Percentiles rank a stretch among this genome's conserved stretches.
Evolutionary conservation across 2,113 vertebrate species (phyloP).

Genomic region (Microcebus ravelobensis): DNA sequence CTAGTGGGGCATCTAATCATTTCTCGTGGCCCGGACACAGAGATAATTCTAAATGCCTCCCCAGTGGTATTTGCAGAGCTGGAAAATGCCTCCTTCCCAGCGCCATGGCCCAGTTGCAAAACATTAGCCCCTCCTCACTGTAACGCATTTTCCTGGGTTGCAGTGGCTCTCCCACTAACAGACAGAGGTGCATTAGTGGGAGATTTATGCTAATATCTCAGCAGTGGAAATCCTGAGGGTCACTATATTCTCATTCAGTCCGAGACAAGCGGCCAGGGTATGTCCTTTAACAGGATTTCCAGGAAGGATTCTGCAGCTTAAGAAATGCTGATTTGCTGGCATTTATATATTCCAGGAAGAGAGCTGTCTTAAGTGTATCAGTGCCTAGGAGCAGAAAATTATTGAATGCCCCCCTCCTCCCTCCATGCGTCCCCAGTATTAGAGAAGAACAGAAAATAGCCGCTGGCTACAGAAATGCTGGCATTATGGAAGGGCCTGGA

Average conservation of each 20-base stretch:
- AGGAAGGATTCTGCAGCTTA: conserved; percentile 83
- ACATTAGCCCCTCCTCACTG: neutral
- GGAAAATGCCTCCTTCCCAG: neutral
- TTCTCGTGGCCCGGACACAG: neutral
- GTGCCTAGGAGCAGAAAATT: conserved; percentile 70
- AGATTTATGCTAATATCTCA: conserved; percentile 87
- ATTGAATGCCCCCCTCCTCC: conserved; percentile 66
- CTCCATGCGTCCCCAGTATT: conserved; percentile 26
- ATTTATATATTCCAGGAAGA: conserved; percentile 84
- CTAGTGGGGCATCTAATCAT: neutral
- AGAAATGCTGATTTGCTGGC: conserved; percentile 84
- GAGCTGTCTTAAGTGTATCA: conserved; percentile 73
- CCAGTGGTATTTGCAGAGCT: neutral
- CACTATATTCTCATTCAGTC: conserved; percentile 81
- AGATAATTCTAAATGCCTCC: neutral
- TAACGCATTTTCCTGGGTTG: conserved; percentile 77
- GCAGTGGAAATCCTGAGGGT: conserved; percentile 83
- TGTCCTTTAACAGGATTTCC: conserved; percentile 83
- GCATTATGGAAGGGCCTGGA: conserved; percentile 5
- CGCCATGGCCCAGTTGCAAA: neutral
- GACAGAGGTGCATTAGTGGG: conserved; percentile 86
- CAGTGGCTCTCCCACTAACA: conserved; percentile 79
- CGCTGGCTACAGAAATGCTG: conserved; percentile 21
- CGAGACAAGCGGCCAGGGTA: conserved; percentile 80
- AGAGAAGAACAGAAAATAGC: conserved; percentile 56